Evolutionary conservation across 1,140 invertebrate species (phyloP), one percentile per base, ranked within the genome.

Genomic region (Drosophila mayri): DNA sequence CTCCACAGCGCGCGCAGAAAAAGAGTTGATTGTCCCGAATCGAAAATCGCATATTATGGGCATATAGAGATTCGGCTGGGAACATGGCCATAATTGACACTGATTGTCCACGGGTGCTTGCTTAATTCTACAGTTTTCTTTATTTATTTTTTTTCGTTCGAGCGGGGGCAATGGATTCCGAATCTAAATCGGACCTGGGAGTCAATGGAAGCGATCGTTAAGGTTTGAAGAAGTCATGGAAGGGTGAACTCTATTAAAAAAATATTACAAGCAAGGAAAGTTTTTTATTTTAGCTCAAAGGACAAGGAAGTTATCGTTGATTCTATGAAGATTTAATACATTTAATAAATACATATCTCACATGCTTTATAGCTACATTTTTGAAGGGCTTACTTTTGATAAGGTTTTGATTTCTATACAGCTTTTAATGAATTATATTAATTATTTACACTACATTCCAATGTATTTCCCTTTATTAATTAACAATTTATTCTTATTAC

Each of bases 1-100:
- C 47, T 25, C 16, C 22, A 9, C 22, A 9, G 25, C 40, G 4
- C 57, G 58, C 71, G 70, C 52, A 67, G 18, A 60, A 60, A 60
- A 72, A 74, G 70, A 70, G 65, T 81, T 88, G 66, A 85, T 85
- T 88, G 83, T 87, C 80, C 81, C 67, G 68, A 70, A 66, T 62
- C 57, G 55, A 68, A 54, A 60, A 70, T 52, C 60, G 44, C 47
- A 73, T 59, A 79, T 58, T 55, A 70, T 18, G 12, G 22, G 11
- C 58, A 55, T 50, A 40, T 49, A 54, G 35, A 41, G 60, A 43
- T 40, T 54, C 10, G 50, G 20, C 55, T 77, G 62, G 71, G 43
- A 76, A 77, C 44, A 62, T 54, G 54, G 25, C 50, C 47, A 79
- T 87, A 88, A 88, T 88, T 88, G 85, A 80, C 55, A 68, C 85